Percentiles rank a stretch among this genome's conserved stretches.
Conservation (phyloP, 2,797 vertebrate species). For the Enteromius anoplus region DNA sequence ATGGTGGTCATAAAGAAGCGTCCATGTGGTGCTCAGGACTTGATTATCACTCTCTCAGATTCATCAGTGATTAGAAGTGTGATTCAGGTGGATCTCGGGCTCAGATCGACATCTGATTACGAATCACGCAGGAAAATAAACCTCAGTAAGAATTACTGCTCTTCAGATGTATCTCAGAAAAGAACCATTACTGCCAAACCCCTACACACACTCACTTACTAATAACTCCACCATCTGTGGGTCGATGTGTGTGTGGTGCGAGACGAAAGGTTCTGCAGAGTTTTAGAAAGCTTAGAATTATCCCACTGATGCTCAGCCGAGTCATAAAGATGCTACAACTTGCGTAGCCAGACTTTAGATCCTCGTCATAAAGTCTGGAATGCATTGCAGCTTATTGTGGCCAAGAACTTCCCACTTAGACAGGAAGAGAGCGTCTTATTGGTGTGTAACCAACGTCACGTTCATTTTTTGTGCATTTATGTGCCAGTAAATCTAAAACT, state of each 20-base stretch:
- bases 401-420: conserved; percentile 14
- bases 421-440: background rate
- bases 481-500: background rate
- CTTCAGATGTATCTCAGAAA: conserved; percentile 25
- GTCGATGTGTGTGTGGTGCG: conserved; percentile 10
- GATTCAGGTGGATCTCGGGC: conserved; percentile 36
- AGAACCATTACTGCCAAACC: conserved; percentile 2
- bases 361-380: conserved; percentile 12
- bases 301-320: background rate
- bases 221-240: conserved; percentile 23
- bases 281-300: conserved; percentile 22
- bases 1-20: background rate
- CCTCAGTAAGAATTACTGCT: conserved; percentile 22
- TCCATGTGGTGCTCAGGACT: background rate
- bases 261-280: background rate
- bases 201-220: background rate
- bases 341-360: background rate
- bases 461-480: background rate
- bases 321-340: background rate
- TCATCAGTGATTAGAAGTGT: conserved; percentile 32
- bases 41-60: conserved; percentile 17
- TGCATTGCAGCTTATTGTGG: background rate
- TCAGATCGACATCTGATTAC: conserved; percentile 34
- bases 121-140: conserved; percentile 28
- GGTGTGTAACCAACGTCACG: background rate